These are phyloP conservation scores for Osedax fenrisi DNA, from an alignment of 2,888 invertebrate species.

Conservation along the genomic window DNA sequence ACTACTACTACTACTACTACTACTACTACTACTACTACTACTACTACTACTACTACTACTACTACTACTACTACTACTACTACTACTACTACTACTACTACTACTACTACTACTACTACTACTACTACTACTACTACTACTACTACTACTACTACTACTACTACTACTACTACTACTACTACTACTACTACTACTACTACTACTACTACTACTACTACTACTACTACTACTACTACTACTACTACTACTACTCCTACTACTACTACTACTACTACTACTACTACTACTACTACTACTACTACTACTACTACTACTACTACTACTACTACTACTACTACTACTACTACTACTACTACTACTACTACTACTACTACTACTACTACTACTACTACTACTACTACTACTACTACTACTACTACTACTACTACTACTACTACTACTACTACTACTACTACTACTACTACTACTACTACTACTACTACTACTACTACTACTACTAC, in stretches of 20 bases:
- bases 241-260: background rate
- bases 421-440: background rate
- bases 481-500: background rate
- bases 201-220: background rate
- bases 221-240: background rate
- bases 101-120: slow-evolving; percentile 10
- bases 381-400: background rate
- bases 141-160: background rate
- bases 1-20: background rate
- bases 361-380: background rate
- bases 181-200: background rate
- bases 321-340: background rate
- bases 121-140: slow-evolving; percentile 8
- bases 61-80: background rate
- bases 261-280: background rate
- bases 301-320: background rate
- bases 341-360: background rate
- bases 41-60: background rate
- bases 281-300: background rate
- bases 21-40: background rate
- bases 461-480: slow-evolving; percentile 7
- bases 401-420: background rate
- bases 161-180: background rate
- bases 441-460: background rate
- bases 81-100: slow-evolving; percentile 8